phyloP scores from a whole-genome alignment of 2,113 vertebrate species.

The Antechinus flavipes region DNA sequence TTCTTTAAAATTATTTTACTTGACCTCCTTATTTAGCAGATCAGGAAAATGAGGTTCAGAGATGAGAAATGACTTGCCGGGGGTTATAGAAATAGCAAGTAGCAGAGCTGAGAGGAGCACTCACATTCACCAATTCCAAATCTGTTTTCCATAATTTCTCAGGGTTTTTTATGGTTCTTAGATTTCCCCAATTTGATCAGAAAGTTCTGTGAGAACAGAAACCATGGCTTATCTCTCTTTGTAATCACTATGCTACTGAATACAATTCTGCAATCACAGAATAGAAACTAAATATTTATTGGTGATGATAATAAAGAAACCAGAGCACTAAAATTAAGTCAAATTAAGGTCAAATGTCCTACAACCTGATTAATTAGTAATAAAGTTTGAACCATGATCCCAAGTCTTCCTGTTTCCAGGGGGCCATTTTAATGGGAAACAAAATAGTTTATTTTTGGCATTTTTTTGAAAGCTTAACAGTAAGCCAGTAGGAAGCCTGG shows the following conservation, averaged over 20 bases:
- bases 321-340: not conserved
- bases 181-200: not conserved
- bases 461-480: not conserved
- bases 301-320: not conserved
- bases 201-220: not conserved
- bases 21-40: not conserved
- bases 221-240: not conserved
- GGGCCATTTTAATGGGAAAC: not conserved
- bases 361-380: not conserved
- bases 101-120: not conserved
- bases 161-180: not conserved
- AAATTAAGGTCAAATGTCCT: not conserved
- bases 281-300: not conserved
- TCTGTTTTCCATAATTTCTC: not conserved
- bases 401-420: not conserved
- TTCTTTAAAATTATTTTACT: not conserved
- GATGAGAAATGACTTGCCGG: not conserved
- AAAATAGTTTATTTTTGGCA: not conserved
- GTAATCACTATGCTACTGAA: not conserved
- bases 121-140: not conserved
- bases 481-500: not conserved
- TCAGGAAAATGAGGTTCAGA: not conserved
- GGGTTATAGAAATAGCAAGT: not conserved
- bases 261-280: not conserved
- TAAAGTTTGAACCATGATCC: not conserved